Evolutionary conservation across 2,113 vertebrate genomes (phyloP).

Genomic region (Charina bottae): DNA sequence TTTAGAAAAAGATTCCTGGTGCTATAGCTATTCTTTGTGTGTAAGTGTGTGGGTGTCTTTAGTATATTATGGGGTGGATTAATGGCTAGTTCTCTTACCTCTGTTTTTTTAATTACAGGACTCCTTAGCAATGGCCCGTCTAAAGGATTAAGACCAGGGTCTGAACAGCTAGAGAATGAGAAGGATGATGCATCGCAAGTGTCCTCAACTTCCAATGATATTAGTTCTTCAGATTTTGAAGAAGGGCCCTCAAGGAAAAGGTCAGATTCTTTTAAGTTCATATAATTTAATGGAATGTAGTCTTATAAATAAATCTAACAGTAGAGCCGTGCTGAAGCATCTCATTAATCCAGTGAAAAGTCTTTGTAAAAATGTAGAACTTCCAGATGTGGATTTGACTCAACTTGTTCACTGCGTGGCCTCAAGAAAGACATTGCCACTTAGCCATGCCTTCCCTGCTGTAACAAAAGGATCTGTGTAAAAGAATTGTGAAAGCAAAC

Average conservation of each 20-base stretch:
- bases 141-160: slow-evolving; percentile 88
- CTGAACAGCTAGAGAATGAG: slow-evolving; percentile 85
- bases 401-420: neutral
- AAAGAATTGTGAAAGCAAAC: neutral
- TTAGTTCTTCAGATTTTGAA: slow-evolving; percentile 89
- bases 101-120: slow-evolving; percentile 78
- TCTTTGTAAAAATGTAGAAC: neutral
- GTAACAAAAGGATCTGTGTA: neutral
- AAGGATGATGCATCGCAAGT: slow-evolving; percentile 90
- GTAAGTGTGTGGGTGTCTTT: fast-evolving
- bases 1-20: slow-evolving; percentile 14
- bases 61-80: slow-evolving; percentile 10
- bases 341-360: neutral
- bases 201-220: slow-evolving; percentile 87
- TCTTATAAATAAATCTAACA: neutral
- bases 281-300: neutral
- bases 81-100: slow-evolving; percentile 29
- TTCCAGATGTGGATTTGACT: neutral
- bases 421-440: neutral
- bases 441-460: neutral
- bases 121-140: slow-evolving; percentile 89
- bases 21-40: neutral
- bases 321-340: neutral
- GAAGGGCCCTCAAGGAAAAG: slow-evolving; percentile 94
- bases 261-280: slow-evolving; percentile 72